These are phyloP conservation scores for Drepana falcataria DNA, from an alignment of 2,888 invertebrate species.

Conservation along the genomic window DNA sequence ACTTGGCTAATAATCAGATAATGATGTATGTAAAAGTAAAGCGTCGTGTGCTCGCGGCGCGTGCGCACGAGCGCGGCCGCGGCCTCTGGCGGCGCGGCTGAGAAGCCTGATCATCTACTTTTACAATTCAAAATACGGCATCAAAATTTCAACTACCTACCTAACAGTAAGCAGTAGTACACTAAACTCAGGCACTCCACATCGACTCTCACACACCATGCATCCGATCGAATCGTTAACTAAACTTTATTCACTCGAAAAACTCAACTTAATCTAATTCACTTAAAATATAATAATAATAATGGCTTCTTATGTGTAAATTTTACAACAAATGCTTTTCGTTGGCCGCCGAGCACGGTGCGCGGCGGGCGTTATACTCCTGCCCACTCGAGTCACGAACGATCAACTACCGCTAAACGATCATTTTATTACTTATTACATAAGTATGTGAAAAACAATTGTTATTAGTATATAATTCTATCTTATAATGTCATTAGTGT, in stretches of 20 bases:
- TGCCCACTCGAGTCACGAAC: constrained; percentile 52
- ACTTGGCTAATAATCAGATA: constrained; percentile 72
- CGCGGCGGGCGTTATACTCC: constrained; percentile 50
- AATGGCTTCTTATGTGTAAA: constrained; percentile 75
- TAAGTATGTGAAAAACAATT: constrained; percentile 72
- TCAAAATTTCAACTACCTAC: constrained; percentile 78
- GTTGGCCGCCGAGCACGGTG: constrained; percentile 69
- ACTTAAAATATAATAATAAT: constrained; percentile 76
- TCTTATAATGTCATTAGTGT: constrained; percentile 51
- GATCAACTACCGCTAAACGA: constrained; percentile 66
- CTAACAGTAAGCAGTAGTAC: constrained; percentile 78
- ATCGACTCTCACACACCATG: constrained; percentile 73
- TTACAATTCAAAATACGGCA: constrained; percentile 75
- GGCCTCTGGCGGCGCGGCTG: constrained; percentile 42
- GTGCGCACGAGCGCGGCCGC: constrained; percentile 8
- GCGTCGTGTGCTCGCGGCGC: constrained; percentile 45
- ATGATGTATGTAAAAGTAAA: constrained; percentile 70
- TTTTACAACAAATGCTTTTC: constrained; percentile 77
- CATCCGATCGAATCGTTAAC: constrained; percentile 72
- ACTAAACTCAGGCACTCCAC: constrained; percentile 76
- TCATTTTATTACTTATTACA: constrained; percentile 68
- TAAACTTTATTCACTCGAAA: constrained; percentile 75
- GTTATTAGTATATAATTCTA: constrained; percentile 60
- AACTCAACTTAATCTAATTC: constrained; percentile 75
- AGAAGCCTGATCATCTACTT: constrained; percentile 69